Percentiles rank a stretch among this genome's conserved stretches.
Conservation (phyloP, 2,797 vertebrate species). For the Threskiornis aethiopicus region DNA sequence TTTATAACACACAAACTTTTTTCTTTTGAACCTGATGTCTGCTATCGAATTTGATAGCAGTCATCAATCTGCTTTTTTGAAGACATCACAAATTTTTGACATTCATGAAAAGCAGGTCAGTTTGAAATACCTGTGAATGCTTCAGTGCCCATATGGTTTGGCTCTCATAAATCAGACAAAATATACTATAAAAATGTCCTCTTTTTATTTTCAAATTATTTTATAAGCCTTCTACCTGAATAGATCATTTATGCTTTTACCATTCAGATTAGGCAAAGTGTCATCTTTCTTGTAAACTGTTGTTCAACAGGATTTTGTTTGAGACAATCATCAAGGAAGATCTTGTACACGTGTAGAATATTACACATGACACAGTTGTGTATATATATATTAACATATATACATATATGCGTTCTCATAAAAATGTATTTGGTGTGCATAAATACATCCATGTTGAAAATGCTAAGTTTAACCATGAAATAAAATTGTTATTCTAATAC, state of each 20-base stretch:
- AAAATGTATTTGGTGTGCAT: background rate
- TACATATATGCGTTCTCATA: background rate
- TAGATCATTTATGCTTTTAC: background rate
- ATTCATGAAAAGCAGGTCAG: constrained; percentile 60
- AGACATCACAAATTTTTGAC: constrained; percentile 60
- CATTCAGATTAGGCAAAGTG: background rate
- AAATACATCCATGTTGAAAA: background rate
- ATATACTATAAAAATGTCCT: background rate
- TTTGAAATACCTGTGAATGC: constrained; percentile 60
- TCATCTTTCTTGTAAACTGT: background rate
- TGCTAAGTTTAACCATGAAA: background rate
- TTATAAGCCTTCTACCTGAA: background rate
- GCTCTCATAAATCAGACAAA: constrained; percentile 54
- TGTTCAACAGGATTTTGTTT: background rate
- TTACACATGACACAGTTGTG: background rate
- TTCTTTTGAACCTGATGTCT: constrained; percentile 37
- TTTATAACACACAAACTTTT: constrained; percentile 60
- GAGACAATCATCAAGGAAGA: background rate
- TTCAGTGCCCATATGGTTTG: constrained; percentile 23
- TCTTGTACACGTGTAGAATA: background rate
- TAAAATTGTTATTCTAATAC: background rate
- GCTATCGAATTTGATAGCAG: constrained; percentile 63
- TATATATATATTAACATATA: background rate
- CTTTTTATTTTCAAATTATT: constrained; percentile 42
- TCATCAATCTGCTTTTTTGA: constrained; percentile 62